Percentiles rank a stretch among this genome's conserved stretches.
Evolutionary conservation across 2,888 invertebrate species (phyloP).

Genomic region (Asteroscopus sphinx): DNA sequence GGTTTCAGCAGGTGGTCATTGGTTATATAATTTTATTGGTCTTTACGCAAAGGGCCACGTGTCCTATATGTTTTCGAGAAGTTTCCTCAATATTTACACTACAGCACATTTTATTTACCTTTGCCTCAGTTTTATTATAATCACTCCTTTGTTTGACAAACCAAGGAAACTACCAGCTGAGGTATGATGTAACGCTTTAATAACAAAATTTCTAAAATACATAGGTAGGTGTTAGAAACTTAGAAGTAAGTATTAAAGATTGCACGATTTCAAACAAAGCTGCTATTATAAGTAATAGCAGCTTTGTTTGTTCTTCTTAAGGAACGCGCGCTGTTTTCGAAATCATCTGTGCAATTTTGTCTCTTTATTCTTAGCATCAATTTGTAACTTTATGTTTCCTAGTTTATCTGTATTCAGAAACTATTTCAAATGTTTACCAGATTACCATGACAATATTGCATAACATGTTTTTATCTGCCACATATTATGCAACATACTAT

Average conservation of each 20-base stretch:
- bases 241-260: background rate
- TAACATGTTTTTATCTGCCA: conserved; percentile 27
- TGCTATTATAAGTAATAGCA: too few species aligned
- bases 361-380: too few species aligned
- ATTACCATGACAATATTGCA: conserved; percentile 15
- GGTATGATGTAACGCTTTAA: conserved; percentile 28
- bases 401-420: too few species aligned
- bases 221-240: background rate
- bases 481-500: conserved; percentile 16
- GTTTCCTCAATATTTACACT: conserved; percentile 1
- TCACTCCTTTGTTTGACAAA: conserved; percentile 32
- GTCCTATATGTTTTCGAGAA: background rate
- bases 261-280: background rate
- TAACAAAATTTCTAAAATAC: conserved; percentile 25
- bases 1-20: background rate
- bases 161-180: conserved; percentile 30
- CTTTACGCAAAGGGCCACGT: background rate
- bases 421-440: too few species aligned
- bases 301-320: too few species aligned
- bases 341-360: too few species aligned
- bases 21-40: background rate
- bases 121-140: conserved; percentile 30
- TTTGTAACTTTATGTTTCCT: too few species aligned
- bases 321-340: too few species aligned
- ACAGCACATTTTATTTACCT: conserved; percentile 16